Base-by-base conservation (phyloP, 2,113 vertebrate species). In the Vireo altiloquus region DNA sequence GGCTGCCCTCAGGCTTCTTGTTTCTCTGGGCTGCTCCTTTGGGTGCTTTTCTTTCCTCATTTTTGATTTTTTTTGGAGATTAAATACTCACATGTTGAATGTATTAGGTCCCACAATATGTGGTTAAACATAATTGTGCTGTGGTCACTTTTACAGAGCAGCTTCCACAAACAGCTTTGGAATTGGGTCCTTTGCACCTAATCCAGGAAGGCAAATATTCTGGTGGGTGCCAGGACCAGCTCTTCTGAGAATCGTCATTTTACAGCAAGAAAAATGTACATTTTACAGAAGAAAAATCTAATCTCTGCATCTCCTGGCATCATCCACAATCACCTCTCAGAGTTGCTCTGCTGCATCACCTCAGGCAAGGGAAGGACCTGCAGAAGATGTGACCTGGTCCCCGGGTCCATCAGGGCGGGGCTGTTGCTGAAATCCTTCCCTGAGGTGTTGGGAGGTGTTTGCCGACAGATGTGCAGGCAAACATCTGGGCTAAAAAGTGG, bases 81-180 rank as follows among this genome's bases (percentile, higher is more conserved):
- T 14, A 42, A 53, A 40, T 56, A 19, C 13, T 66, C 15, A 2
- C 7, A 1, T 1, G 4, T 37, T 18, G 31, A 53, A 61, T 0
- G 3, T 3, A 3, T 31, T 70, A 23, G 13, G 27, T 71, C 21
- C 21, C 57, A 47, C 35, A 21, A 7, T n/a, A n/a, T 1, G 31
- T 1, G 2, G 18, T 82, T 82, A 54, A 60, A 30, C 9, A 2
- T 24, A 53, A 54, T 15, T 37, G 28, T 30, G 23, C 15, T 6
- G 49, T 2, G n/a, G 47, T 52, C 30, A 35, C n/a, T 83, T 65
- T 31, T 22, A 39, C 66, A 42, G 30, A 91, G 61, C 35, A 89
- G 23, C 15, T 71, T 33, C 49, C 39, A 75, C 42, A 57, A 42
- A 35, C 18, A 42, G 19, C 14, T 64, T 76, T 42, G 54, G 39